Evolutionary conservation across 2,888 invertebrate species (phyloP).

Genomic region (Scrobipalpa atriplicella): DNA sequence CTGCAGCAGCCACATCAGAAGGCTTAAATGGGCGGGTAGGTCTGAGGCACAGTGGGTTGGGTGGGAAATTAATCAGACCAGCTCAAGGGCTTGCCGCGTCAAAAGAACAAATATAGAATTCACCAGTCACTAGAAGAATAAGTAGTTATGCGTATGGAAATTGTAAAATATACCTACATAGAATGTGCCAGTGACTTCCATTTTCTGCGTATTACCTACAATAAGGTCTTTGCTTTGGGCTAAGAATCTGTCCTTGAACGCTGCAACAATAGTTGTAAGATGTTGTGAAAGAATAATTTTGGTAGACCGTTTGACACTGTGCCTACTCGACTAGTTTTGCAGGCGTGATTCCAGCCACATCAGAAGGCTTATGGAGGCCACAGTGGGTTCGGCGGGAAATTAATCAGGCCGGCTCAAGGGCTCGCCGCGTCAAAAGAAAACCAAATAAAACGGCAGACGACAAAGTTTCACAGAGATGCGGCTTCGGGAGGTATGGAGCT

Average conservation of each 20-base stretch:
- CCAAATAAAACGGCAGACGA: constrained; percentile 82
- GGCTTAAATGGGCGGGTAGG: constrained; percentile 37
- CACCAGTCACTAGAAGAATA: too few relatives aligned
- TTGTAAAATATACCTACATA: too few relatives aligned
- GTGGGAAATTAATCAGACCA: constrained; percentile 78
- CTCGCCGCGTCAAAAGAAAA: constrained; percentile 82
- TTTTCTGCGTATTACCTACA: too few relatives aligned
- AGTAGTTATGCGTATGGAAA: too few relatives aligned
- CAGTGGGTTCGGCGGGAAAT: constrained; percentile 56
- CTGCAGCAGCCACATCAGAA: constrained; percentile 17
- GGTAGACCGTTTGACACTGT: too few relatives aligned
- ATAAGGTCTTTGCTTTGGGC: too few relatives aligned
- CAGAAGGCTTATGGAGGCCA: constrained; percentile 37
- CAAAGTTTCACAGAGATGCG: constrained; percentile 65
- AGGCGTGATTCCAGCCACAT: background rate
- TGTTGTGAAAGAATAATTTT: too few relatives aligned
- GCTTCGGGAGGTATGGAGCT: constrained; percentile 46
- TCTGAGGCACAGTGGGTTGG: constrained; percentile 23
- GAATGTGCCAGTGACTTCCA: too few relatives aligned
- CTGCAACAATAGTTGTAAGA: too few relatives aligned
- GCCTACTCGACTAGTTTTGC: too few relatives aligned
- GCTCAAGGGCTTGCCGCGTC: constrained; percentile 80
- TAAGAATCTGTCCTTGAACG: too few relatives aligned
- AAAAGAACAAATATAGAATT: too few relatives aligned
- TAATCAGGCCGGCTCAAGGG: constrained; percentile 80